Evolutionary conservation across 1,140 invertebrate genomes (phyloP).

Genomic region (Dinothrombium tinctorium): DNA sequence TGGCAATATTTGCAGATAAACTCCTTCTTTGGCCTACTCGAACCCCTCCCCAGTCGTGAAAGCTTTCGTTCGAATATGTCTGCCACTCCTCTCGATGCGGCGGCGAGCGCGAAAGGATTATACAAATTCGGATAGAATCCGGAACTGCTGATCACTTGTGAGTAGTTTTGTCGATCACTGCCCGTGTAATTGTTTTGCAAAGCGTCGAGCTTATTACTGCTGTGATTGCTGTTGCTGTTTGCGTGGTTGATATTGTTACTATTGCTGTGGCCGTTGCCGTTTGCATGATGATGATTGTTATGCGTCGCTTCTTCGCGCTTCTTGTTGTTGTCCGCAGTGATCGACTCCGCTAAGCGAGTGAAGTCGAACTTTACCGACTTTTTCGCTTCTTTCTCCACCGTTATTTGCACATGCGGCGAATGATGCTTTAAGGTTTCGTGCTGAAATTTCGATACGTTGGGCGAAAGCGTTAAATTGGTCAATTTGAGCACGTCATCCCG

Average conservation of each 20-base stretch:
- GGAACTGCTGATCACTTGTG: background rate
- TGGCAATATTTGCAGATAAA: constrained; percentile 96
- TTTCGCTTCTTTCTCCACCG: background rate
- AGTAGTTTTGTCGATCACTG: background rate
- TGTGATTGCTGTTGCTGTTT: background rate
- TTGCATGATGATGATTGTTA: background rate
- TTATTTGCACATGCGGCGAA: background rate
- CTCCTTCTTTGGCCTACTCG: constrained; percentile 65
- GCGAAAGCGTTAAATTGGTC: background rate
- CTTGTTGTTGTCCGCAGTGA: background rate
- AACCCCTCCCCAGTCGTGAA: constrained; percentile 5
- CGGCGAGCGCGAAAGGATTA: constrained; percentile 1
- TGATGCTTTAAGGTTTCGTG: background rate
- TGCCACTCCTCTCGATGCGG: background rate
- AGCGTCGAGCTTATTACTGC: background rate
- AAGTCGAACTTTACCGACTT: constrained; percentile 1
- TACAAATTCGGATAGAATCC: constrained; percentile 19
- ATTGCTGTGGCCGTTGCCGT: background rate
- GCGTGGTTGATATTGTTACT: background rate
- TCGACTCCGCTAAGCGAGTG: background rate
- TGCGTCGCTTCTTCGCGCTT: background rate
- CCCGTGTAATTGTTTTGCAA: background rate
- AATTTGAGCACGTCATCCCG: background rate
- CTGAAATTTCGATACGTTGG: background rate
- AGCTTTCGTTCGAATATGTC: constrained; percentile 11